A percentile compares a stretch with the other conserved stretches of the same genome.
phyloP scores from a whole-genome alignment of 2,797 vertebrate genomes.

The Hoplostethus mediterraneus region DNA sequence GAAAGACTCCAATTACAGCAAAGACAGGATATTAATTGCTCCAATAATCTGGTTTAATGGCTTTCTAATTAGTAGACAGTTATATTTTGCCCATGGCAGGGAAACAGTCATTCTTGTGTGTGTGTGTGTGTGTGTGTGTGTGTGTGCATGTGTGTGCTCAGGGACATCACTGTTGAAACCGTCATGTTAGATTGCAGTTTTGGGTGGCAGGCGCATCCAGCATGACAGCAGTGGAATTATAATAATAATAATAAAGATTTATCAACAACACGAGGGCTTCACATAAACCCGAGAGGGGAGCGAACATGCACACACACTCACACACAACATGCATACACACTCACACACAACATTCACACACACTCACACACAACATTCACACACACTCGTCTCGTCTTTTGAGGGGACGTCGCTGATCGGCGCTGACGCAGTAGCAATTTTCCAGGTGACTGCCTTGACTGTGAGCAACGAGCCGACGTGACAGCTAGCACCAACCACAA shows the following conservation, averaged over 20 bases:
- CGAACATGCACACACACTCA: not conserved
- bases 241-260: conserved; percentile 22
- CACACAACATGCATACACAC: not conserved
- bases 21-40: conserved; percentile 58
- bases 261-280: conserved; percentile 14
- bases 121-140: conserved; percentile 1
- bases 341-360: not conserved
- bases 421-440: conserved; percentile 61
- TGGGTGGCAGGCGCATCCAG: conserved; percentile 13
- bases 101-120: not conserved
- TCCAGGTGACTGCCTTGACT: conserved; percentile 42
- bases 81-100: conserved; percentile 29
- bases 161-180: conserved; percentile 13
- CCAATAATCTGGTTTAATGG: conserved; percentile 59
- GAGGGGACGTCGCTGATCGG: conserved; percentile 13
- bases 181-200: conserved; percentile 14
- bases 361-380: not conserved
- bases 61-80: conserved; percentile 52
- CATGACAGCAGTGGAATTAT: conserved; percentile 13
- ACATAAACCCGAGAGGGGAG: not conserved
- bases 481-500: conserved; percentile 13
- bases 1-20: conserved; percentile 46
- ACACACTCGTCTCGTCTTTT: conserved; percentile 20
- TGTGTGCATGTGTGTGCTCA: not conserved
- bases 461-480: conserved; percentile 39